Evolutionary conservation across 2,888 invertebrate species (phyloP), one percentile per base, ranked within the genome.

Genomic region (Agrochola lychnidis): DNA sequence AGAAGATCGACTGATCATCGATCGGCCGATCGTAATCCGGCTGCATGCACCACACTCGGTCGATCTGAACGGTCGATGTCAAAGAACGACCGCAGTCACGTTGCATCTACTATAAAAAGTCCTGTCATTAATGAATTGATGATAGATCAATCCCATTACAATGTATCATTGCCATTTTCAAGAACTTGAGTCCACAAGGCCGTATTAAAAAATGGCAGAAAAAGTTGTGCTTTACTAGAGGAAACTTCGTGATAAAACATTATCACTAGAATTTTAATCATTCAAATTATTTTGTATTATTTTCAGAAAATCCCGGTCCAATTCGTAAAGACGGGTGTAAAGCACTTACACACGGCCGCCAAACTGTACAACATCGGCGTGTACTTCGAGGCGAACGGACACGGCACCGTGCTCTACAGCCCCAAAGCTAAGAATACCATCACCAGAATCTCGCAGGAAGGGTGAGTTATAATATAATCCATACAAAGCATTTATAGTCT

Each of bases 351-450:
- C 93, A 98, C 98, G 91, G 98, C 98, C 91, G 99, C 99, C 0
- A 91, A 98, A 57, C 97, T 98, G 73, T 99, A 98, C 95, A 99
- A 99, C 92, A 97, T 99, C 89, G 99, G 99, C 4, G 97, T 99
- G 7, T 99, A 99, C 95, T 99, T 99, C 95, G 99, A 99, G 93
- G 99, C 99, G 0, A 99, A 99, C 95, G 99, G 99, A 0, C 99
- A 99, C 96, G 99, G 99, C 22, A 99, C 99, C 0, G 98, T 99
- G 0, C 95, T 99, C 0, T 99, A 99, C 90, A 99, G 98, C 91
- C 95, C 97, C 1, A 93, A 94, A 30, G 98, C 98, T 0, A 97
- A 98, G 89, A 92, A 96, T 19, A 92, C 94, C 22, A 97, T 98
- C 70, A 93, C 94, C 78, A 94, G 94, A 77, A 97, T 95, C n/a